These are phyloP conservation scores for Amazona vittata DNA, from an alignment of 2,113 vertebrate genomes.

Conservation along the genomic window DNA sequence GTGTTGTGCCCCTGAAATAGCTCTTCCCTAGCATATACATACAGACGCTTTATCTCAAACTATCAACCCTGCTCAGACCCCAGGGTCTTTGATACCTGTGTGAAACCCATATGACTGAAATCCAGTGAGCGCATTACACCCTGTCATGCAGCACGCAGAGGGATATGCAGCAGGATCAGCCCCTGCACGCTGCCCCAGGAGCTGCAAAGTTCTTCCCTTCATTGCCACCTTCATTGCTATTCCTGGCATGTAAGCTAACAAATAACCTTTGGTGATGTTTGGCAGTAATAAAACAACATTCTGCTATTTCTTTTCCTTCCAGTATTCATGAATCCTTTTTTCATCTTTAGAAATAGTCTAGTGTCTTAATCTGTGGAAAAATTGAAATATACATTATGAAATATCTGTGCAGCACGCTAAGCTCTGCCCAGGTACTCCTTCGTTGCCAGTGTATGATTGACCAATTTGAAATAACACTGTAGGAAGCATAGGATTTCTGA, in stretches of 20 bases:
- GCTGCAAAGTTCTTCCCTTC: background rate
- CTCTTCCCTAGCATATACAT: fast-evolving
- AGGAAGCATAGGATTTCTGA: background rate
- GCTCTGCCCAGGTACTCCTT: background rate
- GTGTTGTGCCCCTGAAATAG: background rate
- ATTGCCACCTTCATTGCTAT: background rate
- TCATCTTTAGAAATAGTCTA: background rate
- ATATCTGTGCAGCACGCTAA: background rate
- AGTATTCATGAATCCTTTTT: background rate
- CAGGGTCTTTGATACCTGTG: background rate
- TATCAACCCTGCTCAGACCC: background rate
- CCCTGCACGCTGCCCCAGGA: background rate
- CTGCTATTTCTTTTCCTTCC: background rate
- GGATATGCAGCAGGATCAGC: background rate
- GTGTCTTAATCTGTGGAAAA: background rate
- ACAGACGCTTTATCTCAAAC: background rate
- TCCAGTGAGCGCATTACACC: fast-evolving
- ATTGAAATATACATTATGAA: background rate
- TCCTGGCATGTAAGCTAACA: background rate
- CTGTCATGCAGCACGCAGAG: fast-evolving
- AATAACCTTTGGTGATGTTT: background rate
- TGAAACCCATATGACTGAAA: background rate
- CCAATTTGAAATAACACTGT: background rate
- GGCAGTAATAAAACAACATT: background rate
- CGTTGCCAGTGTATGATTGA: fast-evolving